Evolutionary conservation across 2,113 vertebrate species (phyloP).

Genomic region (Odontesthes bonariensis): DNA sequence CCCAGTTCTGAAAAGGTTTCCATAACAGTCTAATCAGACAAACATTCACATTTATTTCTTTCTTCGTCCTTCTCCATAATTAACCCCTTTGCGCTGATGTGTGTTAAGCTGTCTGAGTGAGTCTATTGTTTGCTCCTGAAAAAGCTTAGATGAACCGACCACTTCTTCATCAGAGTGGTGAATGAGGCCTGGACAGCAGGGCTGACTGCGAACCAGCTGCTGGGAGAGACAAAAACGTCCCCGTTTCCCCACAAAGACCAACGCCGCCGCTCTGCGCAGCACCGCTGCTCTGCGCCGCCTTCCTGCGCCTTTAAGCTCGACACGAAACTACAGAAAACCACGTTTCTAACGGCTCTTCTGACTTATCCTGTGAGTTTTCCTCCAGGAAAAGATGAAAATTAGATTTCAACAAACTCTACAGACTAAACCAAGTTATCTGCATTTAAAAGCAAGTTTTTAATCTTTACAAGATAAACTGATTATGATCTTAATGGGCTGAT

Average conservation of each 20-base stretch:
- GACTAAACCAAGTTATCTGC: too few relatives aligned
- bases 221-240: conserved; percentile 54
- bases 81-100: conserved; percentile 63
- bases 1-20: conserved; percentile 14
- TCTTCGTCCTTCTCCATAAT: conserved; percentile 39
- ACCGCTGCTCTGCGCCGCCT: too few relatives aligned
- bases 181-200: conserved; percentile 52
- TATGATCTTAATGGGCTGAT: too few relatives aligned
- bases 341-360: too few relatives aligned
- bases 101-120: conserved; percentile 61
- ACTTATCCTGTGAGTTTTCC: too few relatives aligned
- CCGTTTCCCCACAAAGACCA: conserved; percentile 1
- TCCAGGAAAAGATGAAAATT: too few relatives aligned
- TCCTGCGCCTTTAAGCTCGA: too few relatives aligned
- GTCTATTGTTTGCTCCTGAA: conserved; percentile 68
- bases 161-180: conserved; percentile 41
- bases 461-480: too few relatives aligned
- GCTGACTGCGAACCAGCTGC: conserved; percentile 62
- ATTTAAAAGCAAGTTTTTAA: too few relatives aligned
- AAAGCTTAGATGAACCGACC: conserved; percentile 45
- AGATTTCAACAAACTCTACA: too few relatives aligned
- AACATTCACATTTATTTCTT: conserved; percentile 19
- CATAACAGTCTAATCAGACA: conserved; percentile 53
- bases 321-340: too few relatives aligned
- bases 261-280: too few relatives aligned